These are phyloP conservation scores for Folsomia candida DNA, from an alignment of 2,888 invertebrate genomes.

Conservation along the genomic window DNA sequence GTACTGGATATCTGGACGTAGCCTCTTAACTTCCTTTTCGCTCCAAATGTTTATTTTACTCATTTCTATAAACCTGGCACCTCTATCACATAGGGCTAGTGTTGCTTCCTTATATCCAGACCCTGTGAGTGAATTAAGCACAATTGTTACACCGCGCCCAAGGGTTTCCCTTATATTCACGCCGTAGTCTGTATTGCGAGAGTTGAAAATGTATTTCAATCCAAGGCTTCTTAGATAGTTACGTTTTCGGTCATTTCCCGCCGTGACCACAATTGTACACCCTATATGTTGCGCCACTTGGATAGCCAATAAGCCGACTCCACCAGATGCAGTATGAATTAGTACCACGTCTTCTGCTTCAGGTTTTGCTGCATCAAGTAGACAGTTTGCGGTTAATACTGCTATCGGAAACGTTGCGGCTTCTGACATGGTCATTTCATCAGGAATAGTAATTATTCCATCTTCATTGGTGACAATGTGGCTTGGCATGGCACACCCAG, in stretches of 20 bases:
- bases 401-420: conserved; percentile 21
- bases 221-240: conserved; percentile 9
- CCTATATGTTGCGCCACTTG: conserved; percentile 19
- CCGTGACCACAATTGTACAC: conserved; percentile 22
- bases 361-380: conserved; percentile 13
- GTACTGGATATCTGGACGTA: conserved; percentile 1
- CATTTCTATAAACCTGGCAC: conserved; percentile 13
- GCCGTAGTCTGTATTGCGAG: background rate
- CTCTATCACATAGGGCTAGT: background rate
- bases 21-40: background rate
- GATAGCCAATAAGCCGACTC: conserved; percentile 25
- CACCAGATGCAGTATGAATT: conserved; percentile 16
- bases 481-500: background rate
- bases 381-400: conserved; percentile 20
- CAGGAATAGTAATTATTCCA: conserved; percentile 7
- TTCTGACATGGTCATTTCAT: conserved; percentile 13
- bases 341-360: conserved; percentile 12
- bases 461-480: background rate
- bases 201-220: conserved; percentile 1
- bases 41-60: conserved; percentile 15
- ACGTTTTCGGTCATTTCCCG: conserved; percentile 24
- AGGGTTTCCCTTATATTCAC: background rate
- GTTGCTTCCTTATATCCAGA: conserved; percentile 12
- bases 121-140: conserved; percentile 9
- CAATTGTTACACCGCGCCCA: conserved; percentile 3